Conservation (phyloP, 2,888 invertebrate genomes). For the Calameuta pallipes region DNA sequence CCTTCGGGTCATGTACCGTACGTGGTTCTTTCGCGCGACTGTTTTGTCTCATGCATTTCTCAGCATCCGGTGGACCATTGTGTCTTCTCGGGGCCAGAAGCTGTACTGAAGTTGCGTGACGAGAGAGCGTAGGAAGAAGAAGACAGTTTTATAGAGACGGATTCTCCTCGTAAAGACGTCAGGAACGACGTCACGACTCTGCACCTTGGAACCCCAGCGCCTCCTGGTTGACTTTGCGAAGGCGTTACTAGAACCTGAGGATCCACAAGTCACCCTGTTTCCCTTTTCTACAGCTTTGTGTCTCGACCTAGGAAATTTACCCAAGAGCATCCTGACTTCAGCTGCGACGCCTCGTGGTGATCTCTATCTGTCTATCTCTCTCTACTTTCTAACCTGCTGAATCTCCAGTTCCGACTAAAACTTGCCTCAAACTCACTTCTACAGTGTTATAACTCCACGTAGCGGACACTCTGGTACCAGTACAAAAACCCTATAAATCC, state of each 20-base stretch:
- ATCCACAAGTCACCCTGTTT: conserved; percentile 49
- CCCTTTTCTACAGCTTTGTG: conserved; percentile 18
- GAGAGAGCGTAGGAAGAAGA: conserved; percentile 26
- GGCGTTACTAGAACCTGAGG: conserved; percentile 50
- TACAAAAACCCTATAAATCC: not conserved
- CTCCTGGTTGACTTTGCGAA: conserved; percentile 33
- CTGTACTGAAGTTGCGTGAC: not conserved
- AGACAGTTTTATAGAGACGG: conserved; percentile 63
- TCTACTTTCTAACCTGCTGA: conserved; percentile 36
- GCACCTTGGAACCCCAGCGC: conserved; percentile 27
- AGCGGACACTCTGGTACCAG: not conserved
- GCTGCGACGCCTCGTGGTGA: conserved; percentile 19
- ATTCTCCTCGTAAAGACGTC: conserved; percentile 61
- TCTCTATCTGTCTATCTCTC: conserved; percentile 25
- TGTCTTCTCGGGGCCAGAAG: not conserved
- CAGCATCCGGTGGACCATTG: not conserved
- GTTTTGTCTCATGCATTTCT: not conserved
- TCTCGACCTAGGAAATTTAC: conserved; percentile 27
- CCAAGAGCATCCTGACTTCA: conserved; percentile 34
- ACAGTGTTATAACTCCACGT: not conserved
- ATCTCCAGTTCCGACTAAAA: conserved; percentile 24
- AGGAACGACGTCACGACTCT: conserved; percentile 36
- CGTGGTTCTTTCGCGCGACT: not conserved
- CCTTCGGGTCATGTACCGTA: not conserved
- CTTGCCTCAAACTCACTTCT: not conserved